Evolutionary conservation across 1,140 invertebrate genomes (phyloP).

Genomic region (Drosophila santomea): DNA sequence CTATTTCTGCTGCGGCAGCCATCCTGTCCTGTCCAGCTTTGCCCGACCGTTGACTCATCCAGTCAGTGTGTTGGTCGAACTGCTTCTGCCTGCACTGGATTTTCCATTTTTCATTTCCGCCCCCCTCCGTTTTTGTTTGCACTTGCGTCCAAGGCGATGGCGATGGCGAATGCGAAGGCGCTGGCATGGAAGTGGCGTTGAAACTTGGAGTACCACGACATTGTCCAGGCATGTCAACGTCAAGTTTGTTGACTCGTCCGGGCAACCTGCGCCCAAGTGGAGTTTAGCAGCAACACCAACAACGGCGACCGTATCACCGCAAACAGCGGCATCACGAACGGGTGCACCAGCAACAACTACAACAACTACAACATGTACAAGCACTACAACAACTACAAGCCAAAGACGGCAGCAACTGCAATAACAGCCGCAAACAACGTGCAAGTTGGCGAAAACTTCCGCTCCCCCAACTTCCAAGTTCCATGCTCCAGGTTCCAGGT

Average conservation of each 20-base stretch:
- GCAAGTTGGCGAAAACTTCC: conserved; percentile 66
- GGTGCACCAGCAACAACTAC: conserved; percentile 17
- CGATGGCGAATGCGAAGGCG: conserved; percentile 20
- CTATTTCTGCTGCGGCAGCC: conserved; percentile 12
- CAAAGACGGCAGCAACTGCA: conserved; percentile 20
- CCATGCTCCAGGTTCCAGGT: conserved; percentile 6
- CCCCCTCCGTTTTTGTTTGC: conserved; percentile 42
- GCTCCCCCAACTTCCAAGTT: conserved; percentile 40
- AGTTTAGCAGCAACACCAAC: conserved; percentile 47
- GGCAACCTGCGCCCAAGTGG: conserved; percentile 66
- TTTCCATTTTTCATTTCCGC: conserved; percentile 44
- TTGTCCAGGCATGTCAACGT: conserved; percentile 62
- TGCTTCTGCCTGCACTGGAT: conserved; percentile 39
- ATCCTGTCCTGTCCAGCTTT: conserved; percentile 31
- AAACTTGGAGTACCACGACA: conserved; percentile 41
- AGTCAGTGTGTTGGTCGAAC: conserved; percentile 39
- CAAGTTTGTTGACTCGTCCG: conserved; percentile 79
- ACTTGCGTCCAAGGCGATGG: conserved; percentile 28
- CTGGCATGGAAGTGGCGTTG: conserved; percentile 21
- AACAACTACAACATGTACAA: background rate
- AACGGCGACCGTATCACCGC: background rate
- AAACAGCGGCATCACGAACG: conserved; percentile 22
- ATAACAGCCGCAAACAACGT: conserved; percentile 42
- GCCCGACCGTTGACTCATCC: conserved; percentile 49
- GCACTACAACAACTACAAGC: conserved; percentile 9